Base-by-base conservation (phyloP, 2,888 invertebrate species). In the Athalia cordata region DNA sequence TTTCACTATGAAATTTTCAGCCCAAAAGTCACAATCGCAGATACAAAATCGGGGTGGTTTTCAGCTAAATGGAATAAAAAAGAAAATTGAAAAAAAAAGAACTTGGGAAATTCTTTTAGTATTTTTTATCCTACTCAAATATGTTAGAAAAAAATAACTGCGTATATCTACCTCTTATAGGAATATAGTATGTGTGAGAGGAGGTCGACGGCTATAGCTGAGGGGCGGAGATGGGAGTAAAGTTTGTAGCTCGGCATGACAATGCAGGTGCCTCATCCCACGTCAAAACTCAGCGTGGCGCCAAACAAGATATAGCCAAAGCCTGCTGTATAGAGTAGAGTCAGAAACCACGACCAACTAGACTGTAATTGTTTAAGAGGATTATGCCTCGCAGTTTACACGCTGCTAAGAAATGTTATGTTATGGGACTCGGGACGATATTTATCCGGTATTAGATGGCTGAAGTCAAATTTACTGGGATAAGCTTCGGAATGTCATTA, bases 241-340 rank as follows among this genome's bases (percentile, higher is more conserved):
- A 72, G 77, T 82, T 82, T 83, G 83, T 81, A 84, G 85, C 87
- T 86, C 84, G 86, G 87, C 85, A 89, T 89, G 89, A 90, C 89
- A 90, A 89, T 89, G 89, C 89, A 89, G 89, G 89, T 89, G 89
- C 87, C 87, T 88, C 87, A 88, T 89, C 88, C 89, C 85, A 90
- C 86, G 89, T 90, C 89, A 89, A 89, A 90, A 89, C 89, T 83
- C 89, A 90, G 89, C 89, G 84, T 89, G 89, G 87, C 87, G 87
- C 88, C 89, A 83, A 83, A 81, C 82, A 81, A 85, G 85, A 86
- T 29, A 29, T 84, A 83, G 81, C 81, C 81, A 74, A 77, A 81
- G 80, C 29, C 62, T 29, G 29, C 29, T 29, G 29, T 29, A 29
- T 29, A 29, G 0, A 29, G 29, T 29, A 29, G 29, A 78, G 59